phyloP scores from a whole-genome alignment of 1,140 invertebrate species.

The Microplitis mediator region DNA sequence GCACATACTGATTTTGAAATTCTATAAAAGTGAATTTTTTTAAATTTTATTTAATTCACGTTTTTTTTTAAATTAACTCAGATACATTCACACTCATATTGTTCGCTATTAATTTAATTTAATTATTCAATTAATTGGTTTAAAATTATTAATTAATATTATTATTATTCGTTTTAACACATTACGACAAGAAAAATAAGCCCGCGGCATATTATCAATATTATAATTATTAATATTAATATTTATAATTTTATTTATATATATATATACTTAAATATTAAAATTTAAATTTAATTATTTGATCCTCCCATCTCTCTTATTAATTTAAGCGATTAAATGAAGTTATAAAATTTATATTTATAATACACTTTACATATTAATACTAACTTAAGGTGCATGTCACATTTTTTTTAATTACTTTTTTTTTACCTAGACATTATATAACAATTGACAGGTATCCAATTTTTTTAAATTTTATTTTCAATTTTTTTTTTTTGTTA shows the following conservation, averaged over 20 bases:
- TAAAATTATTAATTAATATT: neutral
- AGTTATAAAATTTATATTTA: conserved; percentile 65
- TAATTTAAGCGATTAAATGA: conserved; percentile 44
- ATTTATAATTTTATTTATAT: neutral
- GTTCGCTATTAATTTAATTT: too few relatives aligned
- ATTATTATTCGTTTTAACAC: neutral
- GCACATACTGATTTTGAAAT: too few relatives aligned
- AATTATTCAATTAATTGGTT: neutral
- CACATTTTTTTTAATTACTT: conserved; percentile 54
- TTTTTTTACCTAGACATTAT: conserved; percentile 30
- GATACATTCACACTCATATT: too few relatives aligned
- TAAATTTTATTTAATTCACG: too few relatives aligned
- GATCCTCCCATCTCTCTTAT: conserved; percentile 14
- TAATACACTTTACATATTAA: conserved; percentile 65
- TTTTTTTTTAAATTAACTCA: too few relatives aligned
- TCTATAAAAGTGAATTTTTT: too few relatives aligned
- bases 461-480: conserved; percentile 30
- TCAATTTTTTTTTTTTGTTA: conserved; percentile 8
- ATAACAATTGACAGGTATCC: conserved; percentile 61
- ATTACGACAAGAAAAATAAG: conserved; percentile 1
- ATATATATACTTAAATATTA: neutral
- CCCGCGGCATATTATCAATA: neutral
- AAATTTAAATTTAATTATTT: conserved; percentile 5
- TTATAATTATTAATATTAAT: neutral
- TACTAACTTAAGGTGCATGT: conserved; percentile 60